Conservation (phyloP, 1,140 invertebrate species). For the Scylla paramamosain region DNA sequence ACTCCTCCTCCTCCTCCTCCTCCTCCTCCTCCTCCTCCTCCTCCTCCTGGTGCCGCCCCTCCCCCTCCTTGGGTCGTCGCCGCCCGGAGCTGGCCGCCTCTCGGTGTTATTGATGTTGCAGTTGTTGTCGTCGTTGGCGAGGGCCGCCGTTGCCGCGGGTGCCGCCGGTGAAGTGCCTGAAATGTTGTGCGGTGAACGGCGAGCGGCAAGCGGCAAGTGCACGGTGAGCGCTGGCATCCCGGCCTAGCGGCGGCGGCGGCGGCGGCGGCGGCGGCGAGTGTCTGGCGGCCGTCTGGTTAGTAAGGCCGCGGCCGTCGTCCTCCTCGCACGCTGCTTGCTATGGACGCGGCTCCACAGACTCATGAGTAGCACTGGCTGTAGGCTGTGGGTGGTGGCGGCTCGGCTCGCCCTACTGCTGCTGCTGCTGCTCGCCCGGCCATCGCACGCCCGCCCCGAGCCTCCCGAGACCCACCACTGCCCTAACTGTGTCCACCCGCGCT, state of each 20-base stretch:
- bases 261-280: slow-evolving; percentile 31
- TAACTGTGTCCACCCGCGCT: slow-evolving; percentile 72
- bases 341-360: slow-evolving; percentile 73
- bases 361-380: slow-evolving; percentile 72
- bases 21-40: background rate
- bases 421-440: slow-evolving; percentile 55
- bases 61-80: background rate
- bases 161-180: background rate
- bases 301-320: slow-evolving; percentile 71
- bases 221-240: slow-evolving; percentile 61
- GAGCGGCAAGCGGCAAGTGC: background rate
- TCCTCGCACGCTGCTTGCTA: slow-evolving; percentile 70
- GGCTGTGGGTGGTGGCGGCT: slow-evolving; percentile 73
- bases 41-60: background rate
- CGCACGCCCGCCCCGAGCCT: slow-evolving; percentile 58
- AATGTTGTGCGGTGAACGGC: background rate
- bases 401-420: slow-evolving; percentile 65
- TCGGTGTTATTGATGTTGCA: background rate
- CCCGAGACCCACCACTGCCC: slow-evolving; percentile 74
- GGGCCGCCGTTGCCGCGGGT: background rate
- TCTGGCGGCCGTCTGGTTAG: slow-evolving; percentile 54
- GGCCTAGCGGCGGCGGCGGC: slow-evolving; percentile 28
- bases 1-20: background rate
- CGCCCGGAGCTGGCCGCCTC: background rate
- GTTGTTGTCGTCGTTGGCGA: background rate